phyloP scores from a whole-genome alignment of 2,888 invertebrate species.

The Protophormia terraenovae region DNA sequence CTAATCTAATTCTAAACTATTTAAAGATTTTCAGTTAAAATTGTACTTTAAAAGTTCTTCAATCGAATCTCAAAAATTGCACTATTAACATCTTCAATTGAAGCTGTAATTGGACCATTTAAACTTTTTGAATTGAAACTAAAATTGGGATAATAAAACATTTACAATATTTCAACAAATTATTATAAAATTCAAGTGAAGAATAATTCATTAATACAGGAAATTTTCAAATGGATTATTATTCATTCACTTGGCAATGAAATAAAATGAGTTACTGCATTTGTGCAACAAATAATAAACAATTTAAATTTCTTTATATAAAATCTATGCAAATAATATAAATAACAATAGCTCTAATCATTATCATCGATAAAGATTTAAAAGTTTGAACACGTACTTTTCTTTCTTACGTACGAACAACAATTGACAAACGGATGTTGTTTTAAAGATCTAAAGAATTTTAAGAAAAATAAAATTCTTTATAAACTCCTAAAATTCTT shows the following conservation, averaged over 20 bases:
- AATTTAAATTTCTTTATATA: not conserved
- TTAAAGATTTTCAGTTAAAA: no score
- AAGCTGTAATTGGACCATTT: no score
- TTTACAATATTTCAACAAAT: no score
- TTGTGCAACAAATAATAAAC: slow-evolving; percentile 3
- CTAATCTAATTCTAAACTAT: no score
- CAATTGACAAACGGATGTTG: slow-evolving; percentile 21
- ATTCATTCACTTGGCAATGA: not conserved
- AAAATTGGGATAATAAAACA: no score
- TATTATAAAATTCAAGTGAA: no score
- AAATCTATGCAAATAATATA: slow-evolving; percentile 1
- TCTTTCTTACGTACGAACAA: not conserved
- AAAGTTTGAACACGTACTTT: slow-evolving; percentile 30
- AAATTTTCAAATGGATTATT: not conserved
- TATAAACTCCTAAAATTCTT: not conserved
- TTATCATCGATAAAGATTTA: not conserved
- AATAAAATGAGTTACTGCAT: not conserved
- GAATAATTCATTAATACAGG: no score
- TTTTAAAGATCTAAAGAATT: not conserved
- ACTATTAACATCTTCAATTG: no score
- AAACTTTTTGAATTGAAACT: no score
- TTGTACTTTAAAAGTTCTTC: no score
- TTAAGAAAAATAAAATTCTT: not conserved
- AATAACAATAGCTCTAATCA: not conserved
- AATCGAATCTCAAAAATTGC: no score